Base-by-base conservation (phyloP, 2,797 vertebrate species). In the Lutjanus campechanus region DNA sequence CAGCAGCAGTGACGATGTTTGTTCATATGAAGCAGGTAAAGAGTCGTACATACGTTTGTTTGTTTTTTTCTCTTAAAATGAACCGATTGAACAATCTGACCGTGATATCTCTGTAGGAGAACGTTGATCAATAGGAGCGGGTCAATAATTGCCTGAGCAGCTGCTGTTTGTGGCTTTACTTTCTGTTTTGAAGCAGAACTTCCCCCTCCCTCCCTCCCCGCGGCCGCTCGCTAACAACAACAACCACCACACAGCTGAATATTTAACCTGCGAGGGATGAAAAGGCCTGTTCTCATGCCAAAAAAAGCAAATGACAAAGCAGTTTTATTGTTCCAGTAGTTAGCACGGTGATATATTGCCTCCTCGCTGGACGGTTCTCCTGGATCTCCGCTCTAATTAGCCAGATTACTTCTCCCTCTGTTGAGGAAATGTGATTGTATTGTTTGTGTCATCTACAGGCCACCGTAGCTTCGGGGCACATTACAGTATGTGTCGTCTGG, bases 321-420 rank as follows among this genome's bases (percentile, higher is more conserved):
- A 81, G 77, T 90, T 93, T 91, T 88, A 90, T 88, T 91, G 85
- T 91, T 88, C 65, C 60, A 47, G 85, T 51, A 50, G 88, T 88
- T 91, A 84, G 56, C 25, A 0, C 43, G 56, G 74, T 92, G 90
- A 93, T 89, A 64, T 88, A 91, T 89, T 54, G 68, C 86, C 84
- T 90, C 85, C 77, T 84, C 71, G 0, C 67, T 76, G 82, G 72
- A 88, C 43, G 40, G 61, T 86, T 65, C 84, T 89, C 71, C 65
- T 76, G 83, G 46, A 82, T 84, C 82, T 85, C 75, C 3, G 76
- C 83, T 90, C 81, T 91, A 93, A 93, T 93, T 91, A 91, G 85
- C 86, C 77, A 76, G 88, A 92, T 89, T 87, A 87, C 85, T 90
- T 76, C 74, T 79, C 53, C 53, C 56, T 81, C 81, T 76, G 83